phyloP scores from a whole-genome alignment of 1,140 invertebrate species.

The Argopecten irradians region DNA sequence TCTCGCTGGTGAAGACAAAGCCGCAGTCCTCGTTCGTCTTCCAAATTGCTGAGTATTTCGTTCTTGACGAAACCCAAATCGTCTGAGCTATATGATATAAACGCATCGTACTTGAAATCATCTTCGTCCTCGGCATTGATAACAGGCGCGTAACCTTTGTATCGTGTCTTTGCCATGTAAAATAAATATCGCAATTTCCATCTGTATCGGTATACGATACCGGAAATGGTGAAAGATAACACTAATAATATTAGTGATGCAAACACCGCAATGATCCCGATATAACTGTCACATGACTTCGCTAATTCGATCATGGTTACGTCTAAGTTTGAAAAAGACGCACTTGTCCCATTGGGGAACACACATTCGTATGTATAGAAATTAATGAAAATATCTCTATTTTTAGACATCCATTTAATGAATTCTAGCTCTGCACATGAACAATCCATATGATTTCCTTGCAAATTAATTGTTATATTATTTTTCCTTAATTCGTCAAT shows the following conservation, averaged over 20 bases:
- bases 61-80: slow-evolving; percentile 50
- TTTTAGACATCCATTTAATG: not conserved
- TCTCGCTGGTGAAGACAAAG: slow-evolving; percentile 59
- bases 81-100: slow-evolving; percentile 61
- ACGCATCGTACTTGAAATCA: slow-evolving; percentile 56
- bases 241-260: not conserved
- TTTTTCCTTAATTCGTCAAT: not conserved
- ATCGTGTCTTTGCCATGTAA: slow-evolving; percentile 42
- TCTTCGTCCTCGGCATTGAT: not conserved
- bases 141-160: slow-evolving; percentile 3
- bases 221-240: not conserved
- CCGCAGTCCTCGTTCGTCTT: slow-evolving; percentile 31
- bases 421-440: not conserved
- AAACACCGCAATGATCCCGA: not conserved
- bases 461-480: not conserved
- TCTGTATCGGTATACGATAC: slow-evolving; percentile 28
- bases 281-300: not conserved
- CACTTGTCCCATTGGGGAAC: not conserved
- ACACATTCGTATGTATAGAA: not conserved
- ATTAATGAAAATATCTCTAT: not conserved
- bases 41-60: slow-evolving; percentile 38
- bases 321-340: not conserved
- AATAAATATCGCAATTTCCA: slow-evolving; percentile 63
- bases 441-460: not conserved
- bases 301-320: not conserved